phyloP scores from a whole-genome alignment of 37 sponge, comb jelly and placozoan genomes.

The Lycopodina hypogea region DNA sequence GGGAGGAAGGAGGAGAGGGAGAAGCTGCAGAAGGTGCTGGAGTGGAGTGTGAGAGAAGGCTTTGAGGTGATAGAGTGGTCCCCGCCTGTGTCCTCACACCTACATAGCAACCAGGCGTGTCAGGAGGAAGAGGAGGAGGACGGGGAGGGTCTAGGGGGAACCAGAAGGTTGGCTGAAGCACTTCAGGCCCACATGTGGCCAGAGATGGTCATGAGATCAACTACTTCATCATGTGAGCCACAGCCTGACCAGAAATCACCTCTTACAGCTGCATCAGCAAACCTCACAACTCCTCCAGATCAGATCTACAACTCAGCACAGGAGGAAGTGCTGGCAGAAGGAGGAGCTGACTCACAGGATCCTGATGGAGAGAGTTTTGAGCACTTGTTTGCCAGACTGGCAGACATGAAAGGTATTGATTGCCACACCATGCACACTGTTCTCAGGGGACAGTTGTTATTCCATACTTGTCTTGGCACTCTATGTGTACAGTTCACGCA shows the following conservation, averaged over 20 bases:
- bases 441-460: neutral
- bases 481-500: constrained; percentile 56
- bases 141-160: constrained; percentile 30
- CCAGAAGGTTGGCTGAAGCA: constrained; percentile 52
- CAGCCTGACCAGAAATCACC: neutral
- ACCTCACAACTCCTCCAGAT: neutral
- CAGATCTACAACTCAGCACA: neutral
- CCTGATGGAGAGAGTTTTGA: constrained; percentile 56
- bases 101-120: neutral
- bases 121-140: neutral
- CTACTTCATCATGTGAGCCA: neutral
- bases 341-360: constrained; percentile 22
- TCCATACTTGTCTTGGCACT: too few species aligned
- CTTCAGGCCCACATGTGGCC: constrained; percentile 82
- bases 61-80: constrained; percentile 71
- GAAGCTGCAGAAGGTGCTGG: constrained; percentile 2
- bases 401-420: constrained; percentile 60
- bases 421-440: too few species aligned
- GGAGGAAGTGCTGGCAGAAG: constrained; percentile 24
- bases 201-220: constrained; percentile 47
- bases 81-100: neutral
- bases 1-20: neutral
- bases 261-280: too few species aligned
- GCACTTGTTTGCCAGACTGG: constrained; percentile 47
- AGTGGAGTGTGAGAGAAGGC: constrained; percentile 62